Evolutionary conservation across 2,888 invertebrate genomes (phyloP).

Genomic region (Copidosoma aretas): DNA sequence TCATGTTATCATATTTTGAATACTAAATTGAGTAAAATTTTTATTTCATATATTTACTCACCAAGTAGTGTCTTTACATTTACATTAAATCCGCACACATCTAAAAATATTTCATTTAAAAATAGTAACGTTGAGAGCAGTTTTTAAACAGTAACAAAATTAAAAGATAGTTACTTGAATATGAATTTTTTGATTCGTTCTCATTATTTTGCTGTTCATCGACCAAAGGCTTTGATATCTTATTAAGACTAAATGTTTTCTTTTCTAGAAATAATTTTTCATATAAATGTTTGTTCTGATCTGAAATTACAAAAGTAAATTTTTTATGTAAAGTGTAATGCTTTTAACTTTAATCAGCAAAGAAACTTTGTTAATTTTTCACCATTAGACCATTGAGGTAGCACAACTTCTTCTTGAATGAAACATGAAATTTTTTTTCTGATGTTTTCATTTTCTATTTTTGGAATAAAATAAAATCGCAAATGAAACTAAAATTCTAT

Average conservation of each 20-base stretch:
- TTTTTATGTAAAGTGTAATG: background rate
- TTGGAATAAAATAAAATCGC: background rate
- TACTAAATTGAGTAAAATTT: slow-evolving; percentile 1
- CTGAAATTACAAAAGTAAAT: background rate
- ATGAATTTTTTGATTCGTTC: background rate
- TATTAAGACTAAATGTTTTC: background rate
- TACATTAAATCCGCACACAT: slow-evolving; percentile 14
- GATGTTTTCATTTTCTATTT: background rate
- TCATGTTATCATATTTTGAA: background rate
- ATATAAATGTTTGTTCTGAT: background rate
- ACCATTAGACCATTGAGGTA: background rate
- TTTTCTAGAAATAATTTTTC: background rate
- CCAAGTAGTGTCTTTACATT: slow-evolving; percentile 6
- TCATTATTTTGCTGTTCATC: background rate
- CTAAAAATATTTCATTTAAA: slow-evolving; percentile 2
- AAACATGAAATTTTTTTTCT: background rate
- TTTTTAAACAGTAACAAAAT: too few relatives aligned
- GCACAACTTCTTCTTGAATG: slow-evolving; percentile 4
- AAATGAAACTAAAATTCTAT: background rate
- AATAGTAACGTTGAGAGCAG: too few relatives aligned
- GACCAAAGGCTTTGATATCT: background rate
- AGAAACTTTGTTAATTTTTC: background rate
- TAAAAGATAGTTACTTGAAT: background rate
- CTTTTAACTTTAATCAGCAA: background rate
- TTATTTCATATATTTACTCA: slow-evolving; percentile 7